Evolutionary conservation across 2,797 vertebrate species (phyloP), one percentile per base, ranked within the genome.

Genomic region (Paguma larvata): DNA sequence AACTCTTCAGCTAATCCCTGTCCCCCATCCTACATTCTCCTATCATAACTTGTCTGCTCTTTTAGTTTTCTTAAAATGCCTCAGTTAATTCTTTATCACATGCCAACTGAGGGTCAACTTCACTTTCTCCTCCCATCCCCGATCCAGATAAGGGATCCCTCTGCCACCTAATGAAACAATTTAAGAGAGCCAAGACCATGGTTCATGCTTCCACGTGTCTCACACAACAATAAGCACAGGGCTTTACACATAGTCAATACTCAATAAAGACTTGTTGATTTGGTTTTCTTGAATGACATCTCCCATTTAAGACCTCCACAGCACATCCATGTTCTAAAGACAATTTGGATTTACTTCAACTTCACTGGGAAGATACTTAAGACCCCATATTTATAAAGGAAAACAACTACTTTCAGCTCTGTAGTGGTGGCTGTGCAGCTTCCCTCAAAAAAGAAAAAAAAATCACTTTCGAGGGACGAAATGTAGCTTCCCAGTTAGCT

Each of bases 61-160:
- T 53, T 73, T 77, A 70, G 19, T 89, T 95, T 96, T 95, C 72
- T 70, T 84, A 53, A 86, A 83, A 79, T 80, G 34, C 7, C 21
- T 89, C 48, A 72, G 53, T 85, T 78, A 89, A 91, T 82, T 91
- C 27, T 84, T 94, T 59, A 70, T 89, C 78, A 75, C 30, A 46
- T 56, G 93, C 41, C 78, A 89, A 62, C 46, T 65, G 48, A 91
- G 46, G 75, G 63, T 93, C 70, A 82, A 85, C 80, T 56, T 94
- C 12, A 75, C 51, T n/a, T 63, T 18, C 72, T 34, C 16, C 41
- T 44, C 38, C 27, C n/a, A 78, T 21, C 63, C 34, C 44, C 89
- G 32, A 78, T 91, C 1, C 91, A 73, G 62, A 44, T 73, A 63
- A 93, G 56, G 19, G 67, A 83, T 30, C 32, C 48, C 25, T 73